These are phyloP conservation scores for Leucophora obtusa DNA, from an alignment of 2,888 invertebrate genomes.

Conservation along the genomic window DNA sequence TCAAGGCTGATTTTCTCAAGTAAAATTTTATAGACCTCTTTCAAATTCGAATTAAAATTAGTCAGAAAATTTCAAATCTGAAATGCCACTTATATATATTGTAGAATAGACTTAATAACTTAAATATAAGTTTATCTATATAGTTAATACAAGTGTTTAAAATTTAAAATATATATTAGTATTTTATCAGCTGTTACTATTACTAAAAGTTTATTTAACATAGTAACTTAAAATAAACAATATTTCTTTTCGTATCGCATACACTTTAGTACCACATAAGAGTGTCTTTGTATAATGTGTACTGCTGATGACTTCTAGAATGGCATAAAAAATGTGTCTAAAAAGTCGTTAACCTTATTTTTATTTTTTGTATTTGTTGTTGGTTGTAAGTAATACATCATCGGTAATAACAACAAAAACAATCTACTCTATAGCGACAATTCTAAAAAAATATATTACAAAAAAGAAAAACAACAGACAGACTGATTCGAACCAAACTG, in stretches of 20 bases:
- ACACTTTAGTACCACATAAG: background rate
- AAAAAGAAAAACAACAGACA: background rate
- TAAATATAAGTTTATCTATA: background rate
- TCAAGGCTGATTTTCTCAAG: too few species aligned
- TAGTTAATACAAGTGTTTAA: background rate
- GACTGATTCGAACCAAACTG: slow-evolving; percentile 4
- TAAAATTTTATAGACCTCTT: too few species aligned
- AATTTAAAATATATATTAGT: slow-evolving; percentile 2
- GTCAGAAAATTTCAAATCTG: too few species aligned
- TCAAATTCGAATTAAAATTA: too few species aligned
- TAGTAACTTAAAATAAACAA: slow-evolving; percentile 10
- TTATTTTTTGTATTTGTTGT: slow-evolving; percentile 3
- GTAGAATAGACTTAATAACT: too few species aligned
- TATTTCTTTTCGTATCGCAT: too few species aligned
- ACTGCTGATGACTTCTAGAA: slow-evolving; percentile 53
- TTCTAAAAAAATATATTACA: background rate
- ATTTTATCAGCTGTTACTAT: slow-evolving; percentile 4
- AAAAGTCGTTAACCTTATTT: slow-evolving; percentile 64
- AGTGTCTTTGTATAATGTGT: background rate
- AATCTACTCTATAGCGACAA: slow-evolving; percentile 5
- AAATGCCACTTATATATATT: too few species aligned
- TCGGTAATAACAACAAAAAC: slow-evolving; percentile 41
- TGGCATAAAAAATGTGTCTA: slow-evolving; percentile 56
- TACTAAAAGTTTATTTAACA: slow-evolving; percentile 20
- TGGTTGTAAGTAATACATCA: slow-evolving; percentile 55